Evolutionary conservation across 2,888 invertebrate species (phyloP).

Genomic region (Drosophila fulvimacula): DNA sequence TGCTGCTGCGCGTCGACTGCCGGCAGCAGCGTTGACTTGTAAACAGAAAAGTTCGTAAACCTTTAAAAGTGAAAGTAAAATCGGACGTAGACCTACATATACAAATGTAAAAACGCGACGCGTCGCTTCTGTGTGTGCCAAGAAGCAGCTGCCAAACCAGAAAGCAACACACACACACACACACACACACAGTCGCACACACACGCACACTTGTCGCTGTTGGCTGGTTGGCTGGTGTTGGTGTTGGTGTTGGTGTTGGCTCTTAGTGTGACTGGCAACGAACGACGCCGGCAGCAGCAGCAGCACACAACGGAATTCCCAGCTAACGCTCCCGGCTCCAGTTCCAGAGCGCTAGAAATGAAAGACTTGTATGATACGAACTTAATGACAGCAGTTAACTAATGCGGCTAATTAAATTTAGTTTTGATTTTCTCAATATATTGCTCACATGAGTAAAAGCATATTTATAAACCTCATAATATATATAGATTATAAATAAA

Average conservation of each 20-base stretch:
- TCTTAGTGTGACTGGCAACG: constrained; percentile 52
- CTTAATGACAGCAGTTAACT: constrained; percentile 28
- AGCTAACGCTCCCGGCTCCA: constrained; percentile 37
- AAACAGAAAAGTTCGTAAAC: constrained; percentile 85
- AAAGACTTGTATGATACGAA: constrained; percentile 55
- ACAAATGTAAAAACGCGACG: constrained; percentile 69
- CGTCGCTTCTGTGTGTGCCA: constrained; percentile 47
- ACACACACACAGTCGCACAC: constrained; percentile 42
- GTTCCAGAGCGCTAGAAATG: constrained; percentile 34
- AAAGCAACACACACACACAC: constrained; percentile 57
- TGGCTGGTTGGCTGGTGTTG: constrained; percentile 27
- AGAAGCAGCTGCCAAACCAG: constrained; percentile 75
- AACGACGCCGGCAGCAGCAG: constrained; percentile 44
- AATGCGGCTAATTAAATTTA: constrained; percentile 25
- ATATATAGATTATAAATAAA: too few relatives aligned
- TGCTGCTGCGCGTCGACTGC: constrained; percentile 37
- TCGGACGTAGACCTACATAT: constrained; percentile 85
- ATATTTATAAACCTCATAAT: too few relatives aligned
- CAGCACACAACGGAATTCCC: constrained; percentile 46
- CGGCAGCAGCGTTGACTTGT: constrained; percentile 73
- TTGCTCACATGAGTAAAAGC: background rate
- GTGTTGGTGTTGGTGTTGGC: constrained; percentile 31
- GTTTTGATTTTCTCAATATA: background rate
- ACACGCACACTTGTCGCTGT: constrained; percentile 20
- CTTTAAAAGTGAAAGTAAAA: constrained; percentile 85